These are phyloP conservation scores for Myocastor coypus DNA, from an alignment of 2,113 vertebrate genomes.

Conservation along the genomic window DNA sequence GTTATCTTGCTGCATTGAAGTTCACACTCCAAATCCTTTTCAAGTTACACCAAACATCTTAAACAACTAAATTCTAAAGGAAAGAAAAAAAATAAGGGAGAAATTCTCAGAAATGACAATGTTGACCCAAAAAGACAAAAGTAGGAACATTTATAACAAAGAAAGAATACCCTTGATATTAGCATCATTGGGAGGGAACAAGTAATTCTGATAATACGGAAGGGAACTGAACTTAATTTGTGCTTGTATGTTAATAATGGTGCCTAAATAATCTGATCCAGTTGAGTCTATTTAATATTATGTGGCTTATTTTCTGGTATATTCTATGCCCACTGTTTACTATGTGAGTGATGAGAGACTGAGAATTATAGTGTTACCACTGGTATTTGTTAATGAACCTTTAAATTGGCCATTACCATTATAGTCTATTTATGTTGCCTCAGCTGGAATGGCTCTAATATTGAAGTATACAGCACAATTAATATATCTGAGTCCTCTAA, in stretches of 20 bases:
- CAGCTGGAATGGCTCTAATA: slow-evolving; percentile 45
- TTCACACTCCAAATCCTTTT: neutral
- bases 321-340: slow-evolving; percentile 13
- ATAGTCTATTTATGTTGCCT: slow-evolving; percentile 63
- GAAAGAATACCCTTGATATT: neutral
- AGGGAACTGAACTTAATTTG: neutral
- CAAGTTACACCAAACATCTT: neutral
- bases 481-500: slow-evolving; percentile 72
- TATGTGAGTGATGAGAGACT: slow-evolving; percentile 60
- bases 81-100: neutral
- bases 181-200: neutral
- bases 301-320: slow-evolving; percentile 38
- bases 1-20: neutral
- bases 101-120: neutral
- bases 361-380: slow-evolving; percentile 10
- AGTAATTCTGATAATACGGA: neutral
- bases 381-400: slow-evolving; percentile 76
- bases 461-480: slow-evolving; percentile 65
- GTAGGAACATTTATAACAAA: neutral
- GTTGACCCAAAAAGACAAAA: neutral
- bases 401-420: slow-evolving; percentile 71
- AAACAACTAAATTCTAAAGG: neutral
- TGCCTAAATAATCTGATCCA: neutral
- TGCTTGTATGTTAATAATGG: neutral
- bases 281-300: neutral